phyloP scores from a whole-genome alignment of 2,888 invertebrate genomes.

The Mantis religiosa region DNA sequence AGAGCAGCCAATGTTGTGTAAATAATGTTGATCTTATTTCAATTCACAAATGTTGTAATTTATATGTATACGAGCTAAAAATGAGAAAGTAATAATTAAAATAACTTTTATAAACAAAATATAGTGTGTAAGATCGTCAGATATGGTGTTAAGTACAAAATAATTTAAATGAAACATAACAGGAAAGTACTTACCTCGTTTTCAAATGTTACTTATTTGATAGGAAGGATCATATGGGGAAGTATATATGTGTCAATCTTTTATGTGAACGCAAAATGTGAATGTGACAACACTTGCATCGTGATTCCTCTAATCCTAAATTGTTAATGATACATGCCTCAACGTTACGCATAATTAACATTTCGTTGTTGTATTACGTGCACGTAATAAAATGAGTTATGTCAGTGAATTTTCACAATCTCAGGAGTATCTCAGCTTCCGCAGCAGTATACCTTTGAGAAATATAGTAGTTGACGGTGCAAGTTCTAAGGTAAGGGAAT shows the following conservation, averaged over 20 bases:
- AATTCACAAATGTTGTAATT: background rate
- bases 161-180: background rate
- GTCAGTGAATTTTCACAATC: conserved; percentile 69
- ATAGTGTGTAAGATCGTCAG: too few species aligned
- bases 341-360: background rate
- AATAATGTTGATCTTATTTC: background rate
- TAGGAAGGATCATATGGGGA: background rate
- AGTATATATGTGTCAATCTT: background rate
- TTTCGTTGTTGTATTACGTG: background rate
- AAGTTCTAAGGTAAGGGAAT: conserved; percentile 61
- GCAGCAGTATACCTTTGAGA: conserved; percentile 69
- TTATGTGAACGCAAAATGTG: background rate
- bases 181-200: background rate
- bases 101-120: background rate
- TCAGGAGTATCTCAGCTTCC: conserved; percentile 73
- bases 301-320: background rate
- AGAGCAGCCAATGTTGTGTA: background rate
- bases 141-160: background rate
- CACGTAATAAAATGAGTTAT: conserved; percentile 53
- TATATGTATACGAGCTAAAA: background rate
- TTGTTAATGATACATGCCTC: background rate
- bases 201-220: background rate
- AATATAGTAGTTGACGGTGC: conserved; percentile 78
- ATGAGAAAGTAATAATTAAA: background rate
- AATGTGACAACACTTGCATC: background rate